Conservation (phyloP, 2,888 invertebrate genomes). For the Papilio protenor region DNA sequence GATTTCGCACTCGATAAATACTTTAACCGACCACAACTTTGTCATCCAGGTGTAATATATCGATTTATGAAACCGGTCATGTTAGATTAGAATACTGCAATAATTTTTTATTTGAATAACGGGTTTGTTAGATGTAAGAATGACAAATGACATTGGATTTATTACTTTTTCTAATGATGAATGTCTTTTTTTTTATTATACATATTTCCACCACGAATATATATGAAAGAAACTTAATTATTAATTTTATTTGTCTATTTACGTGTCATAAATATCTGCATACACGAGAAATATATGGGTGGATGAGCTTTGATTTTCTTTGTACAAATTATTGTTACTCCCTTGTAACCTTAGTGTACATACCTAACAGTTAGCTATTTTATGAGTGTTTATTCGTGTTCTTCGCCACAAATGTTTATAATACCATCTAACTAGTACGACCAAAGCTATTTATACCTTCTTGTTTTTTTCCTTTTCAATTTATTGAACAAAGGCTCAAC, state of each 20-base stretch:
- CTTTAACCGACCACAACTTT: constrained; percentile 37
- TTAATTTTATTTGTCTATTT: constrained; percentile 1
- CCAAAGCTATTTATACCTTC: not conserved
- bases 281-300: not conserved
- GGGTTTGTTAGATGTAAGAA: not conserved
- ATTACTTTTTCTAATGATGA: not conserved
- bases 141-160: constrained; percentile 15
- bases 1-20: constrained; percentile 45
- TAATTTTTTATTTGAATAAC: constrained; percentile 6
- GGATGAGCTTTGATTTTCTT: too few relatives aligned
- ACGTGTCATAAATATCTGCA: not conserved
- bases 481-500: constrained; percentile 21
- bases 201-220: not conserved
- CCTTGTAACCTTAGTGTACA: too few relatives aligned
- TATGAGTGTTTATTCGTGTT: not conserved
- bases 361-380: too few relatives aligned
- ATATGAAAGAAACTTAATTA: not conserved
- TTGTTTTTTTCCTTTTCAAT: not conserved
- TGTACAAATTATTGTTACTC: too few relatives aligned
- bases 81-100: constrained; percentile 27
- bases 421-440: not conserved
- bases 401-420: not conserved
- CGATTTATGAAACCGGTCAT: constrained; percentile 13
- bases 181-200: not conserved
- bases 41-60: constrained; percentile 38